Base-by-base conservation (phyloP, 2,113 vertebrate genomes). In the Mola mola region DNA sequence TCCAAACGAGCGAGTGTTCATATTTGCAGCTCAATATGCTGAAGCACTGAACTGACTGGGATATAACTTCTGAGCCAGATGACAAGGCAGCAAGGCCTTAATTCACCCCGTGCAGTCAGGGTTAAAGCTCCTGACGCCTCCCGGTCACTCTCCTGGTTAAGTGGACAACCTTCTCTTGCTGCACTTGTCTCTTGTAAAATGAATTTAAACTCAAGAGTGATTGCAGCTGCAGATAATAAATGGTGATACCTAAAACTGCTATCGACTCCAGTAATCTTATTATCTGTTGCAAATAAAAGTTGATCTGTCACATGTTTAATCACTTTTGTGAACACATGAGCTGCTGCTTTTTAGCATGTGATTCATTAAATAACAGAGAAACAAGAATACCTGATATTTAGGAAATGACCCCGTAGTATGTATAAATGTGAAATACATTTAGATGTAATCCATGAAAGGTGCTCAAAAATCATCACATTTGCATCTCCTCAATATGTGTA, bases 21-120 rank as follows among this genome's bases (percentile, higher is more conserved):
- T 79, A 72, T 83, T 79, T 82, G 75, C 79, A 74, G 61, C 79
- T 85, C 81, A 85, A 68, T 84, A 85, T 84, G 80, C 75, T 87
- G 64, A 87, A 84, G 77, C 58, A 67, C 75, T 72, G 72, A 74
- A 82, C 44, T 82, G 77, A 83, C 72, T 83, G 75, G 71, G 66
- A 78, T 76, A 83, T 75, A 81, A 84, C 79, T 66, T 72, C 77
- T 83, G 77, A 78, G 82, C 66, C 75, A 72, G 69, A 85, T 83
- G 81, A 88, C 74, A 82, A 56, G 71, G 72, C 22, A 12, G 67
- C 59, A 76, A 47, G 63, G 60, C 60, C 56, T 58, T 63, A 71
- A 78, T 61, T 71, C 72, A 67, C 31, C 31, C 42, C 73, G 40
- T 74, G 31, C 41, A 59, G 71, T 65, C 73, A 51, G 47, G 66